A percentile compares a stretch with the other conserved stretches of the same genome.
Conservation (phyloP, 2,797 vertebrate species). For the Malacoraja senta region DNA sequence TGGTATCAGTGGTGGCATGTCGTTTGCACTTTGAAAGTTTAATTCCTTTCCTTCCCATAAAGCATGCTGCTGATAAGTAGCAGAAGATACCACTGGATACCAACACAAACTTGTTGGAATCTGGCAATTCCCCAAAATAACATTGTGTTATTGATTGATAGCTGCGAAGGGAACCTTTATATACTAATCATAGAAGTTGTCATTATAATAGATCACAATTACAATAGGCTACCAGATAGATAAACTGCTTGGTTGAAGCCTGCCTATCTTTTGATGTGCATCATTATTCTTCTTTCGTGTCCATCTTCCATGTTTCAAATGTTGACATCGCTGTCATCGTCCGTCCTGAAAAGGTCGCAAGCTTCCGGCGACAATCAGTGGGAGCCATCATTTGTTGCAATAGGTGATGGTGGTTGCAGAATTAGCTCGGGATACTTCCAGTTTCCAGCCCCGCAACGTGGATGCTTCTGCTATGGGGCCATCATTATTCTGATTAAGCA, state of each 20-base stretch:
- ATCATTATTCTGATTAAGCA: neutral
- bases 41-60: neutral
- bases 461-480: too few species aligned
- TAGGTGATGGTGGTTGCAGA: too few species aligned
- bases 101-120: neutral
- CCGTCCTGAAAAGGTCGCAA: too few species aligned
- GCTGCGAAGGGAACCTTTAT: too few species aligned
- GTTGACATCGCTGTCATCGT: too few species aligned
- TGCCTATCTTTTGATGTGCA: neutral
- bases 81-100: neutral
- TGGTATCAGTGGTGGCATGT: neutral
- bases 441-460: too few species aligned
- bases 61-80: neutral
- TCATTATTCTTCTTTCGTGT: too few species aligned
- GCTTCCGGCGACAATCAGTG: too few species aligned
- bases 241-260: neutral
- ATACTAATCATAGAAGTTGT: neutral
- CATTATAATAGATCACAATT: neutral
- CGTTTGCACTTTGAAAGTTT: neutral
- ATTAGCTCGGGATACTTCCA: too few species aligned
- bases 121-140: neutral
- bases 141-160: neutral
- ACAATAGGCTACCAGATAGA: neutral
- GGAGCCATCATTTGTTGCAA: too few species aligned
- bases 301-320: too few species aligned